Evolutionary conservation across 2,888 invertebrate species (phyloP), one percentile per base, ranked within the genome.

Genomic region (Cheilosia impressa): DNA sequence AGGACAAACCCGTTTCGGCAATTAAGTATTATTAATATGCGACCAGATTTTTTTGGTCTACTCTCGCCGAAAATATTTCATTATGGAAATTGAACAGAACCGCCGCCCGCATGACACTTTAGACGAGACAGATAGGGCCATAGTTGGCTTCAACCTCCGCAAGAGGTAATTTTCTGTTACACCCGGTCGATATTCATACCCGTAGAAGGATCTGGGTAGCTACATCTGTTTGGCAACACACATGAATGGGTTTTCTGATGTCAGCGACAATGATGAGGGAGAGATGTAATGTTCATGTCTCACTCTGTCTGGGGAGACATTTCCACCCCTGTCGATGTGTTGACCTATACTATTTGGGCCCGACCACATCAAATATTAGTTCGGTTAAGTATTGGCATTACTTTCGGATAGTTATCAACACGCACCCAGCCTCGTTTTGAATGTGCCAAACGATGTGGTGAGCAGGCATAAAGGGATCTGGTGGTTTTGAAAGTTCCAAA

Each of bases 11-110:
- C 81, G 43, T 65, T 71, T 78, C 57, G 69, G 53, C 57, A 77
- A 82, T 77, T 72, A 52, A 52, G 24, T 52, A 82, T 72, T 72
- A 82, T 82, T 53, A 82, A 77, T 77, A 71, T 71, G 55, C 71
- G 65, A 77, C 45, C 71, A 82, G 77, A 82, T 82, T 79, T 79
- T 82, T 82, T 58, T 72, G 58, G 50, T 45, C 58, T 27, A 27
- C 17, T 60, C 38, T 60, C 38, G 34, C 38, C 10, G 17, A 62
- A 27, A 65, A 60, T 66, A 80, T 80, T 68, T 66, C 62, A 69
- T 81, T 69, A 76, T 57, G 69, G 57, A 81, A 81, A 76, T 63
- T 38, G 76, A 69, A 63, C 55, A 57, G 31, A 68, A 75, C 43
- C 60, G 52, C 52, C 52, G 13, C 6, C 24, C 22, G 31, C 50